Percentiles rank a stretch among this genome's conserved stretches.
Evolutionary conservation across 2,888 invertebrate species (phyloP).

Genomic region (Conchocele bisecta): DNA sequence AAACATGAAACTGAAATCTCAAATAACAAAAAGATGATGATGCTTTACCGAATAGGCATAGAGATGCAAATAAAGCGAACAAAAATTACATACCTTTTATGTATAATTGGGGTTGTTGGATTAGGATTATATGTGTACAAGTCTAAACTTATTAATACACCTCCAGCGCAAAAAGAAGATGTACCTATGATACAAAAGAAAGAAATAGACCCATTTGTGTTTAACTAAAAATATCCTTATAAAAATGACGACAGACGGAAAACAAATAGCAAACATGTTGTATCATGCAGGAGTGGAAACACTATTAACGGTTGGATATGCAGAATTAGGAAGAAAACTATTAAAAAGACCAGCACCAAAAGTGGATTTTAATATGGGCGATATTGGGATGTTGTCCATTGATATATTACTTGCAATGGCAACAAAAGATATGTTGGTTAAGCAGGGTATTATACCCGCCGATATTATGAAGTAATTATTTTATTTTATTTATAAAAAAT

Average conservation of each 20-base stretch:
- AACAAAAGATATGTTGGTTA: slow-evolving; percentile 21
- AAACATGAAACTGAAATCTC: slow-evolving; percentile 18
- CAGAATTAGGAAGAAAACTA: slow-evolving; percentile 28
- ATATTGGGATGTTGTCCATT: slow-evolving; percentile 2
- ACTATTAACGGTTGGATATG: slow-evolving; percentile 32
- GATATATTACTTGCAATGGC: slow-evolving; percentile 22
- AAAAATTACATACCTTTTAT: slow-evolving; percentile 28
- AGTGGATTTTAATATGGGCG: slow-evolving; percentile 31
- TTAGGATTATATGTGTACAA: slow-evolving; percentile 26
- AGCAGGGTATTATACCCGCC: slow-evolving; percentile 1
- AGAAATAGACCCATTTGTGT: slow-evolving; percentile 31
- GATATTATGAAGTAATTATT: slow-evolving; percentile 17
- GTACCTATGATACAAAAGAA: slow-evolving; percentile 14
- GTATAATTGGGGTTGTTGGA: slow-evolving; percentile 19
- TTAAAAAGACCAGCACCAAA: slow-evolving; percentile 33
- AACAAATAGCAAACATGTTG: slow-evolving; percentile 11
- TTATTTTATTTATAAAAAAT: slow-evolving; percentile 24
- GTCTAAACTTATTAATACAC: slow-evolving; percentile 21
- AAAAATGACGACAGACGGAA: slow-evolving; percentile 2
- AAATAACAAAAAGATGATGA: neutral
- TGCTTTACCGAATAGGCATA: neutral
- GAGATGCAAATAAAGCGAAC: slow-evolving; percentile 7
- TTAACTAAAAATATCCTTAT: slow-evolving; percentile 3
- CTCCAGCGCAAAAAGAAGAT: neutral
- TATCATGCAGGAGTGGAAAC: slow-evolving; percentile 36